A percentile compares a stretch with the other conserved stretches of the same genome.
Evolutionary conservation across 2,797 vertebrate genomes (phyloP).

Genomic region (Lithobates pipiens): DNA sequence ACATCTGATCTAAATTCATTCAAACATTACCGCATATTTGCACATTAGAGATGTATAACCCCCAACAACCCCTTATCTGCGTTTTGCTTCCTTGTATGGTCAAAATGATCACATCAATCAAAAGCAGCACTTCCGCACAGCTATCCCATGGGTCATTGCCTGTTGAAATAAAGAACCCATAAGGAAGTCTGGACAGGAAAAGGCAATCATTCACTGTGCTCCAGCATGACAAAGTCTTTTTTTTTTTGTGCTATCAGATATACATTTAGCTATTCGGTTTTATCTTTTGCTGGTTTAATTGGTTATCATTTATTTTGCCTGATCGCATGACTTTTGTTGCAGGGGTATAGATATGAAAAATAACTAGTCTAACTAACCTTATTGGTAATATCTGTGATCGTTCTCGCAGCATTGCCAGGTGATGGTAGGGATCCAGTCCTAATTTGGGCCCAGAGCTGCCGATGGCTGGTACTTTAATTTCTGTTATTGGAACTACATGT

Average conservation of each 20-base stretch:
- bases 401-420: no score
- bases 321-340: no score
- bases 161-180: conserved; percentile 46
- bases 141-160: conserved; percentile 3
- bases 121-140: background rate
- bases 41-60: background rate
- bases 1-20: background rate
- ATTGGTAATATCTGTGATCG: no score
- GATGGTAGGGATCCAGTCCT: no score
- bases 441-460: no score
- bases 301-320: background rate
- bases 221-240: background rate
- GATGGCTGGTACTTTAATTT: no score
- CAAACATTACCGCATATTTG: conserved; percentile 7
- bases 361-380: no score
- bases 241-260: background rate
- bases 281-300: background rate
- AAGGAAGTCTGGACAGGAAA: conserved; percentile 59
- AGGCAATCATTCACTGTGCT: conserved; percentile 44
- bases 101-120: conserved; percentile 25
- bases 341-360: no score
- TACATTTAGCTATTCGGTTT: conserved; percentile 9
- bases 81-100: conserved; percentile 27
- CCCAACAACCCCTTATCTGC: background rate
- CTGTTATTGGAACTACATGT: no score